These are phyloP conservation scores for Fregetta grallaria DNA, from an alignment of 2,113 vertebrate genomes.

Conservation along the genomic window DNA sequence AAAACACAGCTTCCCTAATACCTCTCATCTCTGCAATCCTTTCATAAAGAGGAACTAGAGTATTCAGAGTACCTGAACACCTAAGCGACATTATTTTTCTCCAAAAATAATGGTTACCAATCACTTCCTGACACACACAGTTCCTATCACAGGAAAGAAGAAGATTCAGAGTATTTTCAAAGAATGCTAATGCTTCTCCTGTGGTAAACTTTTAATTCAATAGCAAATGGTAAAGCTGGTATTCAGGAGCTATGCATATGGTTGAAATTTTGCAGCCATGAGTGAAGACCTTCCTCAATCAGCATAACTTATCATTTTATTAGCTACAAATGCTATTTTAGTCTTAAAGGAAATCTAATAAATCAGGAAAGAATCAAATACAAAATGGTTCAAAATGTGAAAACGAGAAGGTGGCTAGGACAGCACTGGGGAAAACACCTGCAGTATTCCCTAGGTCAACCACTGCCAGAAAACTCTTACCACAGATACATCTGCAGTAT, in stretches of 20 bases:
- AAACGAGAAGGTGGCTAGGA: neutral
- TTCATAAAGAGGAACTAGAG: neutral
- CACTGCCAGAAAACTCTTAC: neutral
- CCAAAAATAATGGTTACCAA: neutral
- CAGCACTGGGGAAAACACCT: neutral
- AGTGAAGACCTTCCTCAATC: neutral
- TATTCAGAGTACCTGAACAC: fast-evolving
- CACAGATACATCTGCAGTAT: neutral
- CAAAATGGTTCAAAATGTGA: neutral
- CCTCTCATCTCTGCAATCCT: neutral
- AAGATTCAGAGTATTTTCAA: neutral
- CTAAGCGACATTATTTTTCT: neutral
- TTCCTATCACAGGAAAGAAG: neutral
- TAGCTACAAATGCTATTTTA: neutral
- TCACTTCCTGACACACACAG: neutral
- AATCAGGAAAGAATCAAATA: neutral
- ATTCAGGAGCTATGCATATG: neutral
- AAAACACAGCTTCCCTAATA: neutral
- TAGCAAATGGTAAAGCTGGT: neutral
- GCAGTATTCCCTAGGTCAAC: neutral
- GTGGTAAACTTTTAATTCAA: neutral
- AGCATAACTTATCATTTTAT: neutral
- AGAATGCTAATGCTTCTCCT: neutral
- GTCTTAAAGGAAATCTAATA: neutral
- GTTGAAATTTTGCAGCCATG: neutral